A percentile compares a stretch with the other conserved stretches of the same genome.
Conservation (phyloP, 2,113 vertebrate genomes). For the Mus musculus region GRCm39 chr15:98961501-98962000, state of each 20-base stretch:
- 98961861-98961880: no score
- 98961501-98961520: background rate
- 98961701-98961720: background rate
- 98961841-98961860: no score
- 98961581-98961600: background rate
- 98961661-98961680: no score
- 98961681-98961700: background rate
- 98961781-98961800: background rate
- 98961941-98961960: no score
- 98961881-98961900: no score
- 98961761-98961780: no score
- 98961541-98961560: background rate
- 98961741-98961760: background rate
- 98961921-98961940: no score
- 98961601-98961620: background rate
- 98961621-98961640: background rate
- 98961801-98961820: background rate
- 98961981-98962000: background rate
- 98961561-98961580: background rate
- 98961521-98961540: background rate
- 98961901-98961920: no score
- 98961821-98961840: background rate
- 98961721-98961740: background rate
- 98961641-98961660: background rate
- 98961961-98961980: no score